Conservation (phyloP, 2,888 invertebrate genomes). For the Tetrapedia diversipes region DNA sequence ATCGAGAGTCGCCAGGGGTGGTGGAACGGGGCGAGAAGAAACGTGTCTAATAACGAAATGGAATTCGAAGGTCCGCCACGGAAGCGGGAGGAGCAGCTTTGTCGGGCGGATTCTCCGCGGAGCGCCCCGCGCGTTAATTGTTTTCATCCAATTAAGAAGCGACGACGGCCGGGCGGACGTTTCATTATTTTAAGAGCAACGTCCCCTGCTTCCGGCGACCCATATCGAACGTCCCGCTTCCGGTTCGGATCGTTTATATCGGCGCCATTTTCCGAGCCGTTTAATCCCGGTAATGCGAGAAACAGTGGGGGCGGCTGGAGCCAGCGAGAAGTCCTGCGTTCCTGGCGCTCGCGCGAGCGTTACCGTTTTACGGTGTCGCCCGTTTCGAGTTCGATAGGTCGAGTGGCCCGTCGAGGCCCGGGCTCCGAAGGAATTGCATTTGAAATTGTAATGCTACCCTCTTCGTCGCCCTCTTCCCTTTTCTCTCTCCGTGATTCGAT, state of each 20-base stretch:
- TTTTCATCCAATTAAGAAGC: conserved; percentile 72
- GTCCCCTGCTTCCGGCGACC: conserved; percentile 34
- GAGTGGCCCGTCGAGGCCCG: conserved; percentile 41
- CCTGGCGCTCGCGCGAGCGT: conserved; percentile 21
- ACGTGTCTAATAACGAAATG: conserved; percentile 64
- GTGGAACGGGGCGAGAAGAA: not conserved
- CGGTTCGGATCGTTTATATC: conserved; percentile 63
- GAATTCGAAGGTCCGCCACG: conserved; percentile 39
- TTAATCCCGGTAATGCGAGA: conserved; percentile 78
- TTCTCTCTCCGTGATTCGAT: not conserved
- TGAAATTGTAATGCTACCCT: conserved; percentile 79
- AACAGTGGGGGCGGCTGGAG: conserved; percentile 32
- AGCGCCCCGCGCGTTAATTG: conserved; percentile 69
- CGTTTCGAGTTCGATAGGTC: conserved; percentile 49
- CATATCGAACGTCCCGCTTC: conserved; percentile 59
- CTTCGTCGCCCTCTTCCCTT: not conserved
- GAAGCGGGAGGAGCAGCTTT: no score
- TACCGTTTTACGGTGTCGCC: conserved; percentile 73
- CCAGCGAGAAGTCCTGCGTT: not conserved
- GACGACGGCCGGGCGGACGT: conserved; percentile 53
- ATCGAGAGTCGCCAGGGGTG: not conserved
- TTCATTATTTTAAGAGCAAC: conserved; percentile 78
- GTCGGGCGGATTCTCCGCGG: conserved; percentile 21
- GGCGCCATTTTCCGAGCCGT: conserved; percentile 71
- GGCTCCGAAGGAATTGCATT: conserved; percentile 77